Evolutionary conservation across 2,113 vertebrate genomes (phyloP), one percentile per base, ranked within the genome.

Genomic region (Helogale parvula): DNA sequence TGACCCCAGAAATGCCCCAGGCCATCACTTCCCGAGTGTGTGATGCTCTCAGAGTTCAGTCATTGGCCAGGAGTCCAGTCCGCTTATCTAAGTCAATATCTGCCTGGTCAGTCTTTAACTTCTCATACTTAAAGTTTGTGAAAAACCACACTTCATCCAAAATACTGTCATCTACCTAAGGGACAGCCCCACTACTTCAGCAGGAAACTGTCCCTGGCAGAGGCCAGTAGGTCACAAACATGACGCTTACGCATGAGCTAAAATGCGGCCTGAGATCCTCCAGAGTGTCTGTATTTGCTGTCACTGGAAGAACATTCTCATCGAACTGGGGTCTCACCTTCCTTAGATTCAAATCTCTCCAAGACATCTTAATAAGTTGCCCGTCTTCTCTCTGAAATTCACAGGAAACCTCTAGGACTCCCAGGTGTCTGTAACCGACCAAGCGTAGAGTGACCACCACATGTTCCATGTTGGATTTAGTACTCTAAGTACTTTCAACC

Each of bases 241-340:
- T 8, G 35, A 5, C 2, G 0, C n/a, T 3, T 19, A 0, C 0
- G 5, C 3, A 17, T 11, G 27, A 25, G 2, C 35, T 35, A 7
- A 8, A n/a, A 13, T 0, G 5, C 8, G 1, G 19, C 54, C 2
- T 0, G 5, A 45, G 1, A 52, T 7, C 6, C 79, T 82, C 19
- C 33, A 25, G 33, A 74, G 25, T 0, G 5, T n/a, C 63, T 66
- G 19, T 14, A 9, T n/a, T 65, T 15, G 2, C 47, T 23, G 6
- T 17, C 83, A 16, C 17, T 1, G 10, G 14, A 23, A 50, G 27
- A 16, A 31, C 54, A 38, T 35, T 38, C 52, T 27, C 68, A 12
- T n/a, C 47, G n/a, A 11, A n/a, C 77, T 33, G 13, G 13, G 7
- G 10, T 52, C 25, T 77, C 16, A n/a, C 33, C 15, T 76, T 33